These are phyloP conservation scores for Microcebus tavaratra DNA, from an alignment of 2,113 vertebrate genomes.

Conservation along the genomic window DNA sequence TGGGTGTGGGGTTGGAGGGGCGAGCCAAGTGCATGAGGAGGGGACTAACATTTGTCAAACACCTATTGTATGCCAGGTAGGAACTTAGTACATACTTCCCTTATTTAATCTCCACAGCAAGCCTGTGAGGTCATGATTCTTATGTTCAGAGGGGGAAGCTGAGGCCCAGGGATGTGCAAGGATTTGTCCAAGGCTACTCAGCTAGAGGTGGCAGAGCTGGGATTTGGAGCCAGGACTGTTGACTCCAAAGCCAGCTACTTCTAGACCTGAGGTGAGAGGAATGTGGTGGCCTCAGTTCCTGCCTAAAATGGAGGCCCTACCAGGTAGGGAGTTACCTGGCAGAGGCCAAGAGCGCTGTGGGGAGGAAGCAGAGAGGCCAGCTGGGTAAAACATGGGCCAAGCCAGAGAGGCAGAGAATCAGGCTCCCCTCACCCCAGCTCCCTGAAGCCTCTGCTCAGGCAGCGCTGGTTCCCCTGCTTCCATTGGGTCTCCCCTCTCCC, in stretches of 20 bases:
- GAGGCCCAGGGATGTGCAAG: neutral
- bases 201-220: neutral
- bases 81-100: neutral
- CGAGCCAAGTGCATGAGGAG: neutral
- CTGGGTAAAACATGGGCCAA: neutral
- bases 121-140: neutral
- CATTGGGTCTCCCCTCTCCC: neutral
- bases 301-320: neutral
- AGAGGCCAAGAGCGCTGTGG: neutral
- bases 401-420: neutral
- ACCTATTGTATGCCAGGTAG: neutral
- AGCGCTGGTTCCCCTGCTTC: neutral
- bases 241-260: slow-evolving; percentile 9
- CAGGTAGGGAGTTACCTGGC: neutral
- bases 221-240: neutral
- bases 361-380: neutral
- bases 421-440: neutral
- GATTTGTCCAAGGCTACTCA: slow-evolving; percentile 19
- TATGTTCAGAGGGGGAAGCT: neutral
- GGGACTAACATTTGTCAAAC: neutral
- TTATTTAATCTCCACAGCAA: neutral
- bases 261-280: neutral
- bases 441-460: neutral
- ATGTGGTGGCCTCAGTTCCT: neutral
- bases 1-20: neutral